phyloP scores from a whole-genome alignment of 2,113 vertebrate genomes.

The Catagonus wagneri region DNA sequence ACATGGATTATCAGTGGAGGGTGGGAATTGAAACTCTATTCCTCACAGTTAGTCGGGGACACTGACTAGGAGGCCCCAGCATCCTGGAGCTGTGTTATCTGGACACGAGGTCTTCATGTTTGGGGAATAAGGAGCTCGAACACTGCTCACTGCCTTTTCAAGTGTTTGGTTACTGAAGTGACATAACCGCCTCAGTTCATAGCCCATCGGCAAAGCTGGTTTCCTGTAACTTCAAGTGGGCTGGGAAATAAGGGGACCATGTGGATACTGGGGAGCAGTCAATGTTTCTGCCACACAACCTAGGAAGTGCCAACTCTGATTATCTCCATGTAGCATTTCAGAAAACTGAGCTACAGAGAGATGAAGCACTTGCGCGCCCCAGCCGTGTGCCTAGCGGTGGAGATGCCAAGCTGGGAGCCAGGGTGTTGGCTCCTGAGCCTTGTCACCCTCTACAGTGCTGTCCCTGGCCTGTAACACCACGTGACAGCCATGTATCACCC shows the following conservation, averaged over 20 bases:
- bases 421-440: neutral
- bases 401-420: neutral
- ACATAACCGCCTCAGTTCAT: neutral
- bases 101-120: neutral
- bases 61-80: neutral
- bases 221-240: neutral
- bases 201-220: neutral
- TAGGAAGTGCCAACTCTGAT: neutral
- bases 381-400: too few species aligned
- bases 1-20: neutral
- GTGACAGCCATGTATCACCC: neutral
- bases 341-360: neutral
- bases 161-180: neutral
- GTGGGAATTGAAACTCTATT: neutral
- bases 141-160: neutral
- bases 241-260: neutral
- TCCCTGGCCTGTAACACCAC: neutral
- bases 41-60: too few species aligned
- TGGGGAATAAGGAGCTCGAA: neutral
- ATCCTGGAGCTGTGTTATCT: neutral
- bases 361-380: neutral
- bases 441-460: neutral
- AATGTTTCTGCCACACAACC: neutral
- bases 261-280: neutral
- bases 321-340: neutral